Conservation (phyloP, 2,888 invertebrate genomes). For the Pseudolycoriella hygida region DNA sequence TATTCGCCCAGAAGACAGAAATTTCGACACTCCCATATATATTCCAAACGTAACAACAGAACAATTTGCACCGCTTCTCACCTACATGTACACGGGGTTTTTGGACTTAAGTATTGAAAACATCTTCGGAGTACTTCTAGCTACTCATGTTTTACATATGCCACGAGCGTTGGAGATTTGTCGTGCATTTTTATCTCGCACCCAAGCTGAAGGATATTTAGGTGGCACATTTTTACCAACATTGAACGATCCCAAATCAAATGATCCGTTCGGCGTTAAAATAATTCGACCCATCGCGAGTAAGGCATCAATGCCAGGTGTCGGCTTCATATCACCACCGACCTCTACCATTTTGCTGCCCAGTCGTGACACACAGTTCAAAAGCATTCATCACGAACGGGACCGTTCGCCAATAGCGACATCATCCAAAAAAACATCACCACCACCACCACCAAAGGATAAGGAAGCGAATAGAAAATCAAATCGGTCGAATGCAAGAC, state of each 20-base stretch:
- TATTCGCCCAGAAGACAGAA: slow-evolving; percentile 28
- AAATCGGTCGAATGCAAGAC: neutral
- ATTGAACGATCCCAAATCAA: slow-evolving; percentile 10
- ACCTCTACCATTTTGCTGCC: slow-evolving; percentile 15
- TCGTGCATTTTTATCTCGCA: slow-evolving; percentile 40
- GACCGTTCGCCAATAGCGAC: slow-evolving; percentile 7
- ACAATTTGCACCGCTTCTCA: slow-evolving; percentile 46
- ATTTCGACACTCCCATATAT: slow-evolving; percentile 23
- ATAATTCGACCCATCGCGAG: slow-evolving; percentile 38
- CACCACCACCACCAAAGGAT: neutral
- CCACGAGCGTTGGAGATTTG: slow-evolving; percentile 52
- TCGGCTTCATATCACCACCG: slow-evolving; percentile 23
- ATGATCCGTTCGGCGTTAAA: slow-evolving; percentile 9
- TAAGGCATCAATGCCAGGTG: slow-evolving; percentile 20
- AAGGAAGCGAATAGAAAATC: neutral
- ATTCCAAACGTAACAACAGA: slow-evolving; percentile 39
- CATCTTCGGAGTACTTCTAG: slow-evolving; percentile 51
- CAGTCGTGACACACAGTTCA: slow-evolving; percentile 16
- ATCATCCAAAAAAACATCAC: neutral
- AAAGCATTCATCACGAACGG: slow-evolving; percentile 11
- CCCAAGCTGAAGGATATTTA: slow-evolving; percentile 28
- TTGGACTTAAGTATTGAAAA: slow-evolving; percentile 49
- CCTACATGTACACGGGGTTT: slow-evolving; percentile 60
- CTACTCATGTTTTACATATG: slow-evolving; percentile 57
- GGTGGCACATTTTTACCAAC: slow-evolving; percentile 11